A percentile compares a stretch with the other conserved stretches of the same genome.
Conservation (phyloP, 1,140 invertebrate species). For the Diorhabda carinulata region DNA sequence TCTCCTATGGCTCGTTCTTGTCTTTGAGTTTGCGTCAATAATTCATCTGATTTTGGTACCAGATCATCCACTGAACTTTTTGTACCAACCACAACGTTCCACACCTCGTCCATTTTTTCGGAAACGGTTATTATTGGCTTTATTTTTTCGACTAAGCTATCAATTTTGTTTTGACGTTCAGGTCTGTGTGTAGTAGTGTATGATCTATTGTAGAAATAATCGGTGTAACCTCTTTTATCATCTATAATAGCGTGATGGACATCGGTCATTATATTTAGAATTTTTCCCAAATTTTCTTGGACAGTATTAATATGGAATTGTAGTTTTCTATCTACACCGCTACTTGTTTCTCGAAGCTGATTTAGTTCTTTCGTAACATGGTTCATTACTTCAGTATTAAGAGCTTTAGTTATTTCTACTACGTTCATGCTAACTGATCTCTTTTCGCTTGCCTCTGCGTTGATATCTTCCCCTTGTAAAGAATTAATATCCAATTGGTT, state of each 20-base stretch:
- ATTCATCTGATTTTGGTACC: conserved; percentile 78
- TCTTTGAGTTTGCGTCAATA: conserved; percentile 78
- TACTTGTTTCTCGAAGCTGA: conserved; percentile 67
- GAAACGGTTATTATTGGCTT: conserved; percentile 78
- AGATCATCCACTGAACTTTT: conserved; percentile 80
- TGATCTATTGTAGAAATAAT: conserved; percentile 11
- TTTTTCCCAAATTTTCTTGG: conserved; percentile 72
- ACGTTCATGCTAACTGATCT: conserved; percentile 76
- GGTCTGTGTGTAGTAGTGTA: conserved; percentile 48
- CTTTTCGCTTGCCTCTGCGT: conserved; percentile 79
- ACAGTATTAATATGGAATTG: conserved; percentile 81
- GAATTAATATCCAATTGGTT: conserved; percentile 79
- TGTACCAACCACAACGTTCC: conserved; percentile 81
- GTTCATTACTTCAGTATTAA: conserved; percentile 71
- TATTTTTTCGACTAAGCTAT: conserved; percentile 71
- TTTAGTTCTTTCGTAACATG: conserved; percentile 72
- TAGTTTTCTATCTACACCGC: conserved; percentile 73
- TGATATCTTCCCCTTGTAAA: conserved; percentile 72
- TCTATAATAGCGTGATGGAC: conserved; percentile 77
- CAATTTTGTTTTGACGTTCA: conserved; percentile 65
- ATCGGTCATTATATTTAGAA: conserved; percentile 71
- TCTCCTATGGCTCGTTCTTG: conserved; percentile 83
- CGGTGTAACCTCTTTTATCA: conserved; percentile 46
- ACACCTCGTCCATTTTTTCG: conserved; percentile 86
- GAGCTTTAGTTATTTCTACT: conserved; percentile 71